A percentile compares a stretch with the other conserved stretches of the same genome.
Conservation (phyloP, 2,113 vertebrate species). For the Cavia porcellus region DNA sequence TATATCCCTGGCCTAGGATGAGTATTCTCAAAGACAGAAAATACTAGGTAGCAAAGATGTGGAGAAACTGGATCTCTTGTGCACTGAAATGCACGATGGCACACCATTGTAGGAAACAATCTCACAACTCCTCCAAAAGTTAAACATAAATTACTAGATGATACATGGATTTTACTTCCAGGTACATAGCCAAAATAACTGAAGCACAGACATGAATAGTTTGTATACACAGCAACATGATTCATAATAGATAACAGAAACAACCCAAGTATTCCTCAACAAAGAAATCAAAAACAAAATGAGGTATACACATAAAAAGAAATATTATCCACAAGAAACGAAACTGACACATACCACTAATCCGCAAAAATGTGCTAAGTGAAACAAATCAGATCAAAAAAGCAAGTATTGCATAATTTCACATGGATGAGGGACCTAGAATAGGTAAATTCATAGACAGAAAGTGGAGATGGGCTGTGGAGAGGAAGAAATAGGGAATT, state of each 20-base stretch:
- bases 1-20: no score
- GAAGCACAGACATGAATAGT: not conserved
- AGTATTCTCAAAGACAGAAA: not conserved
- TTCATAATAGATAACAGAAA: not conserved
- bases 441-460: not conserved
- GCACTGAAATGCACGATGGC: not conserved
- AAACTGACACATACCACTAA: not conserved
- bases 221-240: not conserved
- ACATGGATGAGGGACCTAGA: not conserved
- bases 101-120: not conserved
- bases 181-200: not conserved
- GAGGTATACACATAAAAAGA: not conserved
- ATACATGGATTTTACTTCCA: not conserved
- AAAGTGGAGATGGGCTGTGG: not conserved
- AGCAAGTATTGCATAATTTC: not conserved
- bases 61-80: not conserved
- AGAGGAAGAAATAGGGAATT: not conserved
- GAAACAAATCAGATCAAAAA: constrained; percentile 52
- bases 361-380: not conserved
- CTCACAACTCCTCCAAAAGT: not conserved
- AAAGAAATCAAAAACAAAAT: not conserved
- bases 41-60: not conserved
- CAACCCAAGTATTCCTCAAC: not conserved
- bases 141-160: not conserved
- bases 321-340: not conserved